Percentiles rank a stretch among this genome's conserved stretches.
phyloP scores from a whole-genome alignment of 2,113 vertebrate species.

The Ctenomys sociabilis region DNA sequence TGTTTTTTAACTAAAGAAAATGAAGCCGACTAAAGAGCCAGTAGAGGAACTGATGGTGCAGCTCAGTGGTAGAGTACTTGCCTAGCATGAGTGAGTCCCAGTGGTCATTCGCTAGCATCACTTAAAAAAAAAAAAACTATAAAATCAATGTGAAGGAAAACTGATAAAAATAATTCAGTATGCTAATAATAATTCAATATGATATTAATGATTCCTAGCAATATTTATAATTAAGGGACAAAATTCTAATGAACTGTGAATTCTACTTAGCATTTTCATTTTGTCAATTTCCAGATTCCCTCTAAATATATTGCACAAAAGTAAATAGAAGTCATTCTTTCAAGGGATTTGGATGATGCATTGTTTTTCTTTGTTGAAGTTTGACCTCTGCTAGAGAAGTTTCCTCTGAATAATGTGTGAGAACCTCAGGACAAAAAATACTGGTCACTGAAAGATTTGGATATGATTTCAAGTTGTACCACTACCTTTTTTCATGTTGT shows the following conservation, averaged over 20 bases:
- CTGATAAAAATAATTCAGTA: conserved; percentile 54
- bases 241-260: conserved; percentile 61
- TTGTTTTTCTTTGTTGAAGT: conserved; percentile 52
- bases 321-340: conserved; percentile 67
- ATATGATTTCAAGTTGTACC: conserved; percentile 52
- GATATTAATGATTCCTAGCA: conserved; percentile 52
- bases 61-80: not conserved
- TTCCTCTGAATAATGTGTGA: conserved; percentile 1
- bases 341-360: conserved; percentile 13
- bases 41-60: not conserved
- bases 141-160: conserved; percentile 43
- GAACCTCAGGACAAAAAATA: conserved; percentile 59
- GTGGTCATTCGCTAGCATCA: not conserved
- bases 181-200: not conserved
- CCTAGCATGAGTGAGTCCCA: not conserved
- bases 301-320: conserved; percentile 67
- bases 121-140: not conserved
- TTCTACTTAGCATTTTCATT: conserved; percentile 66
- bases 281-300: conserved; percentile 59
- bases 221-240: conserved; percentile 48
- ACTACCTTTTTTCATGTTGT: conserved; percentile 48
- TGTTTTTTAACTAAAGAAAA: conserved; percentile 51
- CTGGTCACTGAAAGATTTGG: conserved; percentile 45
- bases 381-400: conserved; percentile 49
- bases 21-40: conserved; percentile 44